Evolutionary conservation across 1,140 invertebrate species (phyloP).

Genomic region (Leptopilina clavipes): DNA sequence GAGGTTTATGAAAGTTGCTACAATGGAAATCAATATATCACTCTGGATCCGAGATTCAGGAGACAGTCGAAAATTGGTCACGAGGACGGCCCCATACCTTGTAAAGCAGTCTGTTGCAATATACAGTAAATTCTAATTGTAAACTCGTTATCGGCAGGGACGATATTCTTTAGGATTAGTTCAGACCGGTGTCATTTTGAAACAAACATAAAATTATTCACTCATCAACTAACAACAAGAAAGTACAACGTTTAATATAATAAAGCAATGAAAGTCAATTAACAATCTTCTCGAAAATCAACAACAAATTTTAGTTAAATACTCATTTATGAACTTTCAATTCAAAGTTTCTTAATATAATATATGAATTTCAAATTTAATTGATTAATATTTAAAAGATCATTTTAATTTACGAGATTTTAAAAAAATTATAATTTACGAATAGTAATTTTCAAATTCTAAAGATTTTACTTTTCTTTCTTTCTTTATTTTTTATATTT

Average conservation of each 20-base stretch:
- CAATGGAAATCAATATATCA: slow-evolving; percentile 58
- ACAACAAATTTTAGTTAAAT: neutral
- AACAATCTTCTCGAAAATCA: neutral
- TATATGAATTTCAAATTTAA: no score
- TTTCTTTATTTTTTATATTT: no score
- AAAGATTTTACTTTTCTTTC: no score
- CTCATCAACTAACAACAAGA: neutral
- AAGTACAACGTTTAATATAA: slow-evolving; percentile 9
- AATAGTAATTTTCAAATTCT: no score
- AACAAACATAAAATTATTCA: neutral
- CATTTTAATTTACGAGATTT: no score
- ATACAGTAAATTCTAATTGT: slow-evolving; percentile 62
- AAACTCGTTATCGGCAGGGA: neutral
- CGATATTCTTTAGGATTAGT: neutral
- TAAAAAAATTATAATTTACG: no score
- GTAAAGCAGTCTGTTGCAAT: slow-evolving; percentile 68
- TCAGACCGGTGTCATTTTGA: slow-evolving; percentile 12
- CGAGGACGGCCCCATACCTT: slow-evolving; percentile 62
- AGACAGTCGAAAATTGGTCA: slow-evolving; percentile 44
- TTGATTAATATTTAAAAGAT: no score
- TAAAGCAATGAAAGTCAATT: slow-evolving; percentile 24
- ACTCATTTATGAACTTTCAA: no score
- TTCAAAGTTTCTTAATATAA: no score
- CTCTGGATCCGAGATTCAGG: slow-evolving; percentile 53
- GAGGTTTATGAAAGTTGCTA: slow-evolving; percentile 72